Base-by-base conservation (phyloP, 2,888 invertebrate genomes). In the Leucania comma region DNA sequence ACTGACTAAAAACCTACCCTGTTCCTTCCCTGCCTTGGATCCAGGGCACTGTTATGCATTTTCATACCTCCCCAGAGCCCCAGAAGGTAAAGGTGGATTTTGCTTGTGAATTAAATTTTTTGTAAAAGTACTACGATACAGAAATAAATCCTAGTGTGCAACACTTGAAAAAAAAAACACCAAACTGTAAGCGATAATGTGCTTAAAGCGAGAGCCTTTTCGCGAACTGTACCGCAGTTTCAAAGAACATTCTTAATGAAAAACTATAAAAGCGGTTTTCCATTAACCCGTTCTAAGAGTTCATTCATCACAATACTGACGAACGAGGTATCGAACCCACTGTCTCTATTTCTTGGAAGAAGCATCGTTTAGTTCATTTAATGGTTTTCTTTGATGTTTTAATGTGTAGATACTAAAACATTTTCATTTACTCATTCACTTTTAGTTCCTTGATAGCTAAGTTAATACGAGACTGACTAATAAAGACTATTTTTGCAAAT, bases 351-450 rank as follows among this genome's bases (percentile, higher is more conserved):
- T 68, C 66, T 65, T 0, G 46, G 14, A 54, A 75, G 29, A 29
- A 14, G 29, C 35, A 48, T 53, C 48, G 24, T 71, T 65, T 42
- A 20, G 54, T 46, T 38, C 32, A 29, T 69, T 76, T 67, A 67
- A 80, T 56, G 54, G 46, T 54, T 67, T 42, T 53, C 72, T 75
- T 68, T 80, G 80, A 80, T 58, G 80, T 72, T 62, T 62, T 38
- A 63, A 59, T 59, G 68, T 58, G 35, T 42, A 50, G 26, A 38
- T 50, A 48, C 29, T 75, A 66, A 75, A 70, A 79, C 48, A 20
- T 32, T 26, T 66, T 54, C 20, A 58, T 50, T 35, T 56, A 10
- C 12, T 32, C 46, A 35, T 62, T 50, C 61, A 22, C 26, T 20
- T 57, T 48, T 20, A 42, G 38, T 38, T 63, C 53, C 38, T n/a